Base-by-base conservation (phyloP, 2,888 invertebrate genomes). In the Callinectes sapidus region DNA sequence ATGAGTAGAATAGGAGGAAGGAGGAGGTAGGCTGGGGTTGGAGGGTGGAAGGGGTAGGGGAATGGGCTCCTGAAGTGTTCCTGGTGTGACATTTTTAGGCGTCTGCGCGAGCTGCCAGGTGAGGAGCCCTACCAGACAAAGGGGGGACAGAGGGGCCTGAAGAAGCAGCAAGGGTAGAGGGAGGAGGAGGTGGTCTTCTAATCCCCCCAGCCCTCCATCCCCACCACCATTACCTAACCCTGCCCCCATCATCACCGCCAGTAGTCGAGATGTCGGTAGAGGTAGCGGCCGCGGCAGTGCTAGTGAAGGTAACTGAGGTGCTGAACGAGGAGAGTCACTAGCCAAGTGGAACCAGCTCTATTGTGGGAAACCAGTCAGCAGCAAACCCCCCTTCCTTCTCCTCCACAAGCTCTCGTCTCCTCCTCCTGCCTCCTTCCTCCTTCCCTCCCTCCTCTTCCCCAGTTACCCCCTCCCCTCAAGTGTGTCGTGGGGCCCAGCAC, bases 11-110 rank as follows among this genome's bases (percentile, higher is more conserved):
- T 1, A 55, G 55, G 77, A 39, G 90, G n/a, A 90, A 42, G 54
- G 61, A 85, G 54, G 71, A 39, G 54, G n/a, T 32, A 32, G 39
- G 54, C 28, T 39, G 85, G 85, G 55, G 23, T 54, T 77, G 32
- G 85, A 18, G 54, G 61, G 86, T 35, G 86, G 86, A 85, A 85
- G 85, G 54, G 39, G 23, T n/a, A 42, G n/a, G 81, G 90, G 77
- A 90, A 81, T 81, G 71, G 88, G 32, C 48, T 88, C 32, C 42
- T 39, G 87, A 87, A 87, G 87, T 48, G n/a, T 61, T 61, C 89
- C 92, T 87, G 90, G 90, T 92, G 92, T 92, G 92, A 92, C 92
- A 92, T 92, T 90, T 92, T 90, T 90, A 90, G 81, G 90, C 92
- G 92, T 90, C 90, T 92, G 92, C 92, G 92, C 92, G 87, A 77